phyloP scores from a whole-genome alignment of 2,113 vertebrate genomes.

The Chiloscyllium plagiosum region DNA sequence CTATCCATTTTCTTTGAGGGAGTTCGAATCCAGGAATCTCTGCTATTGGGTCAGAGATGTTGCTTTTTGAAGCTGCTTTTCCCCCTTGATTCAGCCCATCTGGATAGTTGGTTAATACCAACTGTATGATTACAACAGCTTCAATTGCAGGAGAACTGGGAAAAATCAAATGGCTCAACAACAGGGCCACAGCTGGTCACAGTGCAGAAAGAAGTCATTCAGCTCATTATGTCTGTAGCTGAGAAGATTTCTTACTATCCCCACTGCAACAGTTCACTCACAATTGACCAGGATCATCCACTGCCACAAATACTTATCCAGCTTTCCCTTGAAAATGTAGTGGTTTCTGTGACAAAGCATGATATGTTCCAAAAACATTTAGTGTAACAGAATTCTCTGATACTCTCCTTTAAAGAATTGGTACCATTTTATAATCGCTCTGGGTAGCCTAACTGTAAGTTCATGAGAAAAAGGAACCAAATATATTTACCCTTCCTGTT shows the following conservation, averaged over 20 bases:
- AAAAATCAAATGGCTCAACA: background rate
- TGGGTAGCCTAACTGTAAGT: background rate
- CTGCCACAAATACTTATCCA: background rate
- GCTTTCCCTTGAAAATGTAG: background rate
- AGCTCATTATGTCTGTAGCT: background rate
- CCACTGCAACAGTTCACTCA: background rate
- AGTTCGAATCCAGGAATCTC: background rate
- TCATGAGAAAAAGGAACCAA: background rate
- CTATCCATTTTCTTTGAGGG: background rate
- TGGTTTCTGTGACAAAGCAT: background rate
- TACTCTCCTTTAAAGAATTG: background rate
- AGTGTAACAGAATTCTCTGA: background rate
- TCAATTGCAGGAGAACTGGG: background rate
- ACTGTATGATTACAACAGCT: background rate
- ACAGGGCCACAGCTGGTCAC: background rate
- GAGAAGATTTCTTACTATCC: background rate
- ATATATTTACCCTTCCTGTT: slow-evolving; percentile 43
- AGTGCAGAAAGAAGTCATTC: background rate
- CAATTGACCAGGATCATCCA: background rate
- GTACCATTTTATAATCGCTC: background rate
- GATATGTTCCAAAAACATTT: background rate
- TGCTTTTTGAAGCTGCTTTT: background rate
- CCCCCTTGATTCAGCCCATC: too few relatives aligned
- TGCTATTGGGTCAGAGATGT: background rate
- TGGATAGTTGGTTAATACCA: too few relatives aligned